Evolutionary conservation across 2,797 vertebrate genomes (phyloP), one percentile per base, ranked within the genome.

Genomic region (Typhlichthys subterraneus): DNA sequence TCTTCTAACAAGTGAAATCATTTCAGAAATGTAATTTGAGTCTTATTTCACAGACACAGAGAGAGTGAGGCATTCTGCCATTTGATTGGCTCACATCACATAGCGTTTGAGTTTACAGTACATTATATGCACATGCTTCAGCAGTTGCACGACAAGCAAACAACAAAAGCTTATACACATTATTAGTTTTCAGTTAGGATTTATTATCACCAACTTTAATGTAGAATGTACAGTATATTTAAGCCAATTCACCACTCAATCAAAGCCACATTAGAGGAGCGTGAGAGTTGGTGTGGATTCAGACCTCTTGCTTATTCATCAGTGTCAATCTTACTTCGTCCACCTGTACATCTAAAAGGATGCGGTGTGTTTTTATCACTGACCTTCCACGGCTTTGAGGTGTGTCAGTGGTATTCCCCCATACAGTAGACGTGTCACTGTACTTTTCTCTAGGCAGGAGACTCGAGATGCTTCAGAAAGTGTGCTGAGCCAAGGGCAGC

Each of bases 401-500:
- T 1, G 38, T 42, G 7, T 9, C 8, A 29, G 23, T 29, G 23
- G 23, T 29, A 29, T 4, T 29, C 23, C 23, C 23, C 23, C 23
- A 4, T 29, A 29, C 11, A 7, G n/a, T 12, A 57, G 49, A 29
- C 45, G 10, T 13, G 17, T 33, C 17, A 48, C 56, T 38, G 42
- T 53, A 38, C 63, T 33, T 14, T 29, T 29, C 23, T 2, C 57
- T 33, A 53, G 46, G 23, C 50, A 17, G 49, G 38, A 42, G 13
- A 50, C 62, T 12, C 49, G 55, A 47, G 38, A 17, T 50, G 57
- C 23, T 65, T 61, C 57, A 65, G 48, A 54, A 38, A 29, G 6
- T 17, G 29, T 23, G 59, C 23, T 49, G 19, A 58, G 56, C 42
- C 56, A 58, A 61, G 58, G 57, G 56, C 45, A 67, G 57, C 52